phyloP scores from a whole-genome alignment of 2,797 vertebrate genomes.

The Rhincodon typus region DNA sequence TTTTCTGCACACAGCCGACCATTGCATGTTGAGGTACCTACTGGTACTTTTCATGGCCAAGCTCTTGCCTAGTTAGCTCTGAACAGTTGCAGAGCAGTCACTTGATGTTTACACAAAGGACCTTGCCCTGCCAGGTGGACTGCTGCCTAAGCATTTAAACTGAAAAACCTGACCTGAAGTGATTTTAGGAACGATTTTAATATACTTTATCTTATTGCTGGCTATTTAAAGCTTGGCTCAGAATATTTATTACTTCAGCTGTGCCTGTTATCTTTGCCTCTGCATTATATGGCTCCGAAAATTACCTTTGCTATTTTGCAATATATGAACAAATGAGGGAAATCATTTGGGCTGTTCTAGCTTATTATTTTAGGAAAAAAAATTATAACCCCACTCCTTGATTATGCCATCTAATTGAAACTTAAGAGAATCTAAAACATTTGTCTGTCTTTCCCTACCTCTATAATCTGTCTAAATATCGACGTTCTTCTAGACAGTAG shows the following conservation, averaged over 20 bases:
- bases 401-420: neutral
- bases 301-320: neutral
- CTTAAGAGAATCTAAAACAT: neutral
- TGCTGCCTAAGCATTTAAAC: neutral
- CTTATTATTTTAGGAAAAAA: neutral
- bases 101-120: neutral
- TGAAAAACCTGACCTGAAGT: neutral
- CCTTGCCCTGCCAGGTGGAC: neutral
- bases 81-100: neutral
- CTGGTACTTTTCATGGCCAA: neutral
- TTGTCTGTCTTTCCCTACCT: neutral
- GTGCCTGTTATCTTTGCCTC: neutral
- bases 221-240: neutral
- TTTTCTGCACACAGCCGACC: neutral
- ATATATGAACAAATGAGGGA: neutral
- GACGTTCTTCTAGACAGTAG: neutral
- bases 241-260: neutral
- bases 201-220: neutral
- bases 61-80: neutral
- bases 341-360: neutral
- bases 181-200: neutral
- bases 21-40: neutral
- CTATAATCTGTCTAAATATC: neutral
- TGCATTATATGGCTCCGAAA: neutral
- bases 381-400: neutral